These are phyloP conservation scores for Microhierax caerulescens DNA, from an alignment of 2,797 vertebrate species.

Conservation along the genomic window DNA sequence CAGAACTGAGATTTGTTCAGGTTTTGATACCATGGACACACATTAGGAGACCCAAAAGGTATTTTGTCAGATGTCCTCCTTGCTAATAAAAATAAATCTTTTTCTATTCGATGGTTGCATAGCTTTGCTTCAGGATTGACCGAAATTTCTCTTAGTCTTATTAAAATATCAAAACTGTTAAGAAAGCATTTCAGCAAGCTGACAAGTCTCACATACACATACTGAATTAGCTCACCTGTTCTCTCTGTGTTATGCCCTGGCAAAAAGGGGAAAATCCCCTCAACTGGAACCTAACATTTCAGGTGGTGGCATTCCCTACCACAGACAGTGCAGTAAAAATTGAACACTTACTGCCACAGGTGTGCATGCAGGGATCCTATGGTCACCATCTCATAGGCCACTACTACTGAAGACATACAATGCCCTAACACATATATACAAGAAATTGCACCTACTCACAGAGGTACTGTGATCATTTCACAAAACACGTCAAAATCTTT, in stretches of 20 bases:
- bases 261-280: not conserved
- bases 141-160: constrained; percentile 6
- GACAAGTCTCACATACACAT: not conserved
- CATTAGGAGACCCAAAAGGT: not conserved
- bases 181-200: not conserved
- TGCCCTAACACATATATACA: not conserved
- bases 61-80: not conserved
- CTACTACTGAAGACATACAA: not conserved
- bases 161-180: not conserved
- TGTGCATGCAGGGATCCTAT: not conserved
- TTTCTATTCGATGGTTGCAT: not conserved
- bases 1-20: not conserved
- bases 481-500: not conserved
- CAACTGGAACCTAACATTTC: not conserved
- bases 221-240: not conserved
- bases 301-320: not conserved
- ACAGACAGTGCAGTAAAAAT: not conserved
- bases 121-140: not conserved
- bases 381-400: not conserved
- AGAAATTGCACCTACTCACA: not conserved
- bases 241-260: not conserved
- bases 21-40: not conserved
- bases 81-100: not conserved
- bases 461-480: not conserved
- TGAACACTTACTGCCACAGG: not conserved